Conservation (phyloP, 2,888 invertebrate species). For the Deroplatys truncata region DNA sequence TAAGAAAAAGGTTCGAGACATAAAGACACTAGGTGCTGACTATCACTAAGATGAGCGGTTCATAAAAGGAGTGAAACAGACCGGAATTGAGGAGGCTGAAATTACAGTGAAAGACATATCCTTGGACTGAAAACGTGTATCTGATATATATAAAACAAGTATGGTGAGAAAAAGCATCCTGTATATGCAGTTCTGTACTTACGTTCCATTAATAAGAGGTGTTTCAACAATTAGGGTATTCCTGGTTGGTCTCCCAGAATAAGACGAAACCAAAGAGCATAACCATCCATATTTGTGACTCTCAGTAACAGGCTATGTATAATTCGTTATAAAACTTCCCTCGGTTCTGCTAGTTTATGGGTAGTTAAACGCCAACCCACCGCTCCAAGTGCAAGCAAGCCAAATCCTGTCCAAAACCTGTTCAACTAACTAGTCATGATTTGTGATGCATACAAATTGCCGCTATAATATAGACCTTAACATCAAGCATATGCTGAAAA, state of each 20-base stretch:
- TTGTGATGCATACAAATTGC: conserved; percentile 8
- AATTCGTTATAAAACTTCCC: neutral
- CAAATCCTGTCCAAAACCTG: neutral
- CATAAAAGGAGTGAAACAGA: no score
- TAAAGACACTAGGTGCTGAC: no score
- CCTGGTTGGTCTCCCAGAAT: neutral
- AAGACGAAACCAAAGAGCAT: neutral
- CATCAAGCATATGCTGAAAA: neutral
- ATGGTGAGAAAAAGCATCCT: no score
- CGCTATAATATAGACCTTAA: neutral
- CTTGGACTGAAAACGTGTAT: no score
- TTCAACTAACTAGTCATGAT: conserved; percentile 10
- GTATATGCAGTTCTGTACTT: no score
- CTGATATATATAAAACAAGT: no score
- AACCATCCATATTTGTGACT: neutral
- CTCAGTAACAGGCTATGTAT: neutral
- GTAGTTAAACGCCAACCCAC: neutral
- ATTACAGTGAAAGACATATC: no score
- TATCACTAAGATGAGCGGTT: no score
- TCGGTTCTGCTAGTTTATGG: neutral
- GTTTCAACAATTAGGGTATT: no score
- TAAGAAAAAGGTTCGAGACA: no score
- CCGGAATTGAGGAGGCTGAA: no score
- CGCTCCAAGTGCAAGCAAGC: neutral
- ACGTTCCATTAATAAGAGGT: no score